These are phyloP conservation scores for Echinarachnius parma DNA, from an alignment of 53 echinoderm and acorn worm species.

Conservation along the genomic window DNA sequence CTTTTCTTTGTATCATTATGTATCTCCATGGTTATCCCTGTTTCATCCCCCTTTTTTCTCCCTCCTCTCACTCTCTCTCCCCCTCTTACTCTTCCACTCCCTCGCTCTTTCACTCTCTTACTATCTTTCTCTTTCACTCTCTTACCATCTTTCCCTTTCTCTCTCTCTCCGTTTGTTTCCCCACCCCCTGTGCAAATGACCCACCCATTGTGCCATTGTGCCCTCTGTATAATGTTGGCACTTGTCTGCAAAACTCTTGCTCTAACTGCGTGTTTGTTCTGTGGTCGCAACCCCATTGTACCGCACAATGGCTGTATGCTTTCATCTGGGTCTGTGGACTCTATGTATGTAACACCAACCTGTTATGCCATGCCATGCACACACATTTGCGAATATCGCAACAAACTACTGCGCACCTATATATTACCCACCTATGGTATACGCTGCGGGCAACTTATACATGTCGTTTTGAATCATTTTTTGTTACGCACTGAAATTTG, in stretches of 20 bases:
- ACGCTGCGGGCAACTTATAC: no score
- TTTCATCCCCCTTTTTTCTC: not conserved
- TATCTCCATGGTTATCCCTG: not conserved
- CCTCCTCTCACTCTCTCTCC: not conserved
- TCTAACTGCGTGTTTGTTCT: conserved; percentile 8
- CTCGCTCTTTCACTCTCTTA: conserved; percentile 7
- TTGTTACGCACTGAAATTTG: no score
- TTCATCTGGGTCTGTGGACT: not conserved
- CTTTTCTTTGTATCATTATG: conserved; percentile 12
- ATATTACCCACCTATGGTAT: no score
- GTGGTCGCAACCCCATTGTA: not conserved
- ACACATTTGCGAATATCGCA: no score
- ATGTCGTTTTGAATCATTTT: no score
- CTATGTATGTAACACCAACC: not conserved
- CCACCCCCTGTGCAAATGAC: not conserved
- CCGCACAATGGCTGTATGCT: conserved; percentile 5
- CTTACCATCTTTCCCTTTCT: not conserved
- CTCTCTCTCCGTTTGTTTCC: not conserved
- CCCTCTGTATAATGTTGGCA: conserved; percentile 11
- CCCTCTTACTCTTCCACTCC: not conserved
- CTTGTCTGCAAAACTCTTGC: conserved; percentile 1
- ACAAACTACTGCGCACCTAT: no score
- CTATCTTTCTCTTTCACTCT: conserved; percentile 9
- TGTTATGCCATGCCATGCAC: not conserved
- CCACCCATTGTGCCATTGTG: conserved; percentile 13